Percentiles rank a stretch among this genome's conserved stretches.
Conservation (phyloP, 2,797 vertebrate genomes). For the Aldrovandia affinis region DNA sequence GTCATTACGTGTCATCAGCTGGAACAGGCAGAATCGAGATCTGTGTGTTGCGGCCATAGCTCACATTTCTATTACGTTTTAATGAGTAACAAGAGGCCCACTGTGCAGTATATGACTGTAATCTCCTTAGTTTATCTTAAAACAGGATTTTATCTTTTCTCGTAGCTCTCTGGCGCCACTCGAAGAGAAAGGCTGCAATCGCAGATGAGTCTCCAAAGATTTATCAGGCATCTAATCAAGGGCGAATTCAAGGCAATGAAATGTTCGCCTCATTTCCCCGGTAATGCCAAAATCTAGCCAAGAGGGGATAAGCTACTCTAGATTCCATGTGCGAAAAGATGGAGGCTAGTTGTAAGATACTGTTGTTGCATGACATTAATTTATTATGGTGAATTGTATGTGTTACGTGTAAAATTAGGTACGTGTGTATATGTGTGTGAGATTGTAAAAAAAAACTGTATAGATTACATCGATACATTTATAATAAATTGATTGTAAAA, state of each 20-base stretch:
- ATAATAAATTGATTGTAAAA: background rate
- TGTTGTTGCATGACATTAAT: conserved; percentile 29
- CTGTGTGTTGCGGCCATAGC: conserved; percentile 26
- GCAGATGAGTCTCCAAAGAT: conserved; percentile 66
- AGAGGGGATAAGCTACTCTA: conserved; percentile 41
- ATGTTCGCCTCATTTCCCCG: conserved; percentile 45
- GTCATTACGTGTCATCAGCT: conserved; percentile 25
- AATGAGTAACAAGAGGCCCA: conserved; percentile 37
- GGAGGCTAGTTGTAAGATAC: conserved; percentile 10
- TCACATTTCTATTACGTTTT: conserved; percentile 41
- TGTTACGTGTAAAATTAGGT: background rate
- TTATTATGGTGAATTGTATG: background rate
- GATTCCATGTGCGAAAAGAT: background rate
- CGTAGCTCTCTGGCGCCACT: conserved; percentile 92
- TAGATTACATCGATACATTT: background rate
- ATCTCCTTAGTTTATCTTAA: conserved; percentile 35
- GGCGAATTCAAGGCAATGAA: conserved; percentile 44
- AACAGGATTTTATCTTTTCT: conserved; percentile 56
- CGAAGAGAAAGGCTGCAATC: conserved; percentile 78
- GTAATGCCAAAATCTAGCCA: conserved; percentile 47
- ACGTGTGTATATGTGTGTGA: background rate
- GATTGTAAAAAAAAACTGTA: background rate
- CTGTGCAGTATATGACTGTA: conserved; percentile 23
- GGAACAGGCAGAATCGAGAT: conserved; percentile 25
- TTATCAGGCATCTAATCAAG: conserved; percentile 46